A percentile compares a stretch with the other conserved stretches of the same genome.
These are phyloP conservation scores for Hippoglossus hippoglossus DNA, from an alignment of 2,797 vertebrate species.

Conservation along the genomic window DNA sequence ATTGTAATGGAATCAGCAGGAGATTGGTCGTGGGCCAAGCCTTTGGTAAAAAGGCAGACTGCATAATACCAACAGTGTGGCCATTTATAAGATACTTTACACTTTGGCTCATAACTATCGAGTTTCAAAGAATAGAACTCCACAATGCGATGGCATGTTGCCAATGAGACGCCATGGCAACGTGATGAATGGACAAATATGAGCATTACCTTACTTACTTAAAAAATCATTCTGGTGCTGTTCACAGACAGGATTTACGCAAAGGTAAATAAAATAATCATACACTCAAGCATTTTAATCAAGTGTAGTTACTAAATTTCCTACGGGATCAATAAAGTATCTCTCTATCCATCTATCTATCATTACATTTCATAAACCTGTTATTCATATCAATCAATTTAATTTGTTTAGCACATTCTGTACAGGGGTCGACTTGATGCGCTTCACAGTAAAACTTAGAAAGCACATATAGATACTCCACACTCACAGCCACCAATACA, in stretches of 20 bases:
- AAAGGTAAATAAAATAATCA: too few species aligned
- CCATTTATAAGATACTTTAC: not conserved
- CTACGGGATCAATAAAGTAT: too few species aligned
- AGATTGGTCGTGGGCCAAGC: conserved; percentile 11
- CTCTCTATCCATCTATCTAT: too few species aligned
- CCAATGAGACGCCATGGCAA: conserved; percentile 7
- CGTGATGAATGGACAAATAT: conserved; percentile 4
- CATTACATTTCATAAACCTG: too few species aligned
- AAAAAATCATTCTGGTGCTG: conserved; percentile 14
- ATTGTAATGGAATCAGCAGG: conserved; percentile 10
- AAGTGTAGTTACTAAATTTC: not conserved
- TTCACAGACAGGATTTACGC: conserved; percentile 16
- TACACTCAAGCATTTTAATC: too few species aligned
- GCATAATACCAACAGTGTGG: not conserved
- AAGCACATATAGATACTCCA: too few species aligned
- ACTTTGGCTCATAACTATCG: conserved; percentile 4
- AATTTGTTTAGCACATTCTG: not conserved
- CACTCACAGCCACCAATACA: too few species aligned
- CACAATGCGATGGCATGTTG: conserved; percentile 16
- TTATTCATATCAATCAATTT: not conserved
- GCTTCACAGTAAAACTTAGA: too few species aligned
- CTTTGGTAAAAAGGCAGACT: not conserved
- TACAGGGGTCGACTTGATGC: too few species aligned
- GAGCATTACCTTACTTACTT: not conserved
- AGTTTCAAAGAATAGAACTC: conserved; percentile 8